These are phyloP conservation scores for Sussaba pulchella DNA, from an alignment of 2,888 invertebrate species.

Conservation along the genomic window DNA sequence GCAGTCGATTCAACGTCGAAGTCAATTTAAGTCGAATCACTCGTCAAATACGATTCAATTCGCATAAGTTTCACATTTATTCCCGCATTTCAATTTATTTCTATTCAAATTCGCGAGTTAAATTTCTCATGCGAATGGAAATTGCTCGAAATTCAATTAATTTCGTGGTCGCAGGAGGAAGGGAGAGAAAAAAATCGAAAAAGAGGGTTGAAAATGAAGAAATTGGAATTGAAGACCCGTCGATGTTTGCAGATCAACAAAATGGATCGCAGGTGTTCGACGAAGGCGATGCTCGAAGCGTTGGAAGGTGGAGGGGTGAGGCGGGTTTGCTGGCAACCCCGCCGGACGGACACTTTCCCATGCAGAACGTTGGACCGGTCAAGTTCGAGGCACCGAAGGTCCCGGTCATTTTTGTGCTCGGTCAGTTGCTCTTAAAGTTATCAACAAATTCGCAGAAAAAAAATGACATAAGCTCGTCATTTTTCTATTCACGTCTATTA, in stretches of 20 bases:
- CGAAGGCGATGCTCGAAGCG: conserved; percentile 83
- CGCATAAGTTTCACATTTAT: no score
- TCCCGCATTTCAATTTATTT: no score
- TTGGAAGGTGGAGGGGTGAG: conserved; percentile 85
- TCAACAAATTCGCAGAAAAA: no score
- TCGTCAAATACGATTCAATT: no score
- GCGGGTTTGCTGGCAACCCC: conserved; percentile 87
- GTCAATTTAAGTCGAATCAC: no score
- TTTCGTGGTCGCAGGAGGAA: no score
- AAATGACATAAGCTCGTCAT: no score
- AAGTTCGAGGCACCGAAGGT: conserved; percentile 94
- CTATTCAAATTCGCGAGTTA: no score
- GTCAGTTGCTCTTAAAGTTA: conserved; percentile 85
- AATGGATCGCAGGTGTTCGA: conserved; percentile 89
- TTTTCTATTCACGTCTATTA: no score
- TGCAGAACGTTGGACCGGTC: conserved; percentile 92
- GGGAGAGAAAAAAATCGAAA: not conserved
- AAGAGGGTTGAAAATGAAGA: not conserved
- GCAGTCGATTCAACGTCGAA: no score
- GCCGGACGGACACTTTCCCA: conserved; percentile 89
- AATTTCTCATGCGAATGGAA: no score
- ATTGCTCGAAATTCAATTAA: no score
- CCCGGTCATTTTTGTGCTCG: conserved; percentile 95
- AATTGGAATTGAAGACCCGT: not conserved
- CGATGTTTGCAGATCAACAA: conserved; percentile 88